Percentiles rank a stretch among this genome's conserved stretches.
Evolutionary conservation across 2,113 vertebrate species (phyloP).

Genomic region (Gymnorhina tibicen): DNA sequence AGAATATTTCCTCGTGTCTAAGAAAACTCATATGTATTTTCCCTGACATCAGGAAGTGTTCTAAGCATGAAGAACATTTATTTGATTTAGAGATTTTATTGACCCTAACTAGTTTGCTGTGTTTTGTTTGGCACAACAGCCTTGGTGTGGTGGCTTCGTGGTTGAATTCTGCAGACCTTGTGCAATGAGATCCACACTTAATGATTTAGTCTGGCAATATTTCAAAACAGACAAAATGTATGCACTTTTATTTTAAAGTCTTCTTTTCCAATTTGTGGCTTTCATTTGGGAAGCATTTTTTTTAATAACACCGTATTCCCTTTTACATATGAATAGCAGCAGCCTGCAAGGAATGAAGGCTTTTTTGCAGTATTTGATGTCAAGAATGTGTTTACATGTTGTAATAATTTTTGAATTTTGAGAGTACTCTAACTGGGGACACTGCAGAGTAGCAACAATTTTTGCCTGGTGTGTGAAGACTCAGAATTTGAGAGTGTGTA

Average conservation of each 20-base stretch:
- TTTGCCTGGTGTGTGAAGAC: background rate
- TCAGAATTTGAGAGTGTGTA: background rate
- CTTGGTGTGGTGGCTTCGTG: slow-evolving; percentile 49
- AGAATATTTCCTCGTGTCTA: slow-evolving; percentile 20
- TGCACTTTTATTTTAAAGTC: slow-evolving; percentile 47
- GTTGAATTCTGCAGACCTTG: slow-evolving; percentile 67
- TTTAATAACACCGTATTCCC: background rate
- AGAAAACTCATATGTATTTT: slow-evolving; percentile 52
- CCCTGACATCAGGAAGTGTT: slow-evolving; percentile 56
- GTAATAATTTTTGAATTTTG: background rate
- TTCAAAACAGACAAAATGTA: slow-evolving; percentile 63
- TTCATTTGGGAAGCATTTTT: background rate
- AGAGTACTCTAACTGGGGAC: background rate
- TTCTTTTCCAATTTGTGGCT: slow-evolving; percentile 38
- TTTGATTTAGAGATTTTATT: slow-evolving; percentile 70
- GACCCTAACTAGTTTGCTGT: slow-evolving; percentile 63
- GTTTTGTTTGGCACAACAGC: slow-evolving; percentile 68
- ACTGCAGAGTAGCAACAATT: background rate
- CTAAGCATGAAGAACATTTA: slow-evolving; percentile 49
- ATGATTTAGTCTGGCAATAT: slow-evolving; percentile 64
- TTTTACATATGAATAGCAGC: background rate
- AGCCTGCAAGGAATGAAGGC: background rate
- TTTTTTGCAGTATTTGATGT: background rate
- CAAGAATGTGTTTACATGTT: background rate
- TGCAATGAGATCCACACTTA: slow-evolving; percentile 69